A percentile compares a stretch with the other conserved stretches of the same genome.
phyloP scores from a whole-genome alignment of 2,797 vertebrate genomes.

The Tapera naevia region DNA sequence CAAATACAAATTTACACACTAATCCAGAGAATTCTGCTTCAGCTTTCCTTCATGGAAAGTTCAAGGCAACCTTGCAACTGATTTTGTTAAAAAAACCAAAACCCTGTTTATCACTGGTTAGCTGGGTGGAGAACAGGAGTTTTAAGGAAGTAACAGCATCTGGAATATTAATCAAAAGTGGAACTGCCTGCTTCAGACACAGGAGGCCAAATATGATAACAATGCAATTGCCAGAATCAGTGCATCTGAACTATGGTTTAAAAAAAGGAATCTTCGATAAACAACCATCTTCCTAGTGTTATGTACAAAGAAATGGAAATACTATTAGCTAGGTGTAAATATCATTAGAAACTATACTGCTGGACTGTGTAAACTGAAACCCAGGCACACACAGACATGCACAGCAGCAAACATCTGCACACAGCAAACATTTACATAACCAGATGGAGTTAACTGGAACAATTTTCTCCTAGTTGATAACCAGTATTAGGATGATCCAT shows the following conservation, averaged over 20 bases:
- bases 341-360: background rate
- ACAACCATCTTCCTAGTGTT: background rate
- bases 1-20: background rate
- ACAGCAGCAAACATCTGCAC: background rate
- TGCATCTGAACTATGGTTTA: background rate
- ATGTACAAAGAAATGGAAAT: background rate
- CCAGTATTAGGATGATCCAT: background rate
- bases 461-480: background rate
- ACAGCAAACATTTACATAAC: background rate
- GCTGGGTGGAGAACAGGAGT: background rate
- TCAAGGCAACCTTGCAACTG: background rate
- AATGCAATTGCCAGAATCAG: background rate
- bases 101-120: background rate
- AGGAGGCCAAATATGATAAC: background rate
- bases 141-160: background rate
- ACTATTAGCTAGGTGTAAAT: background rate
- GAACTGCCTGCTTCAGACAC: background rate
- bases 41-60: background rate
- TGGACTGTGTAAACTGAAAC: background rate
- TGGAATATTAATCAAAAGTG: conserved; percentile 8
- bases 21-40: background rate
- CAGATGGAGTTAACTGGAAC: background rate
- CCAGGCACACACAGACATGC: background rate
- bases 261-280: background rate
- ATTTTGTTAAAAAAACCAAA: background rate